Evolutionary conservation across 2,797 vertebrate genomes (phyloP).

Genomic region (Thamnophis elegans): DNA sequence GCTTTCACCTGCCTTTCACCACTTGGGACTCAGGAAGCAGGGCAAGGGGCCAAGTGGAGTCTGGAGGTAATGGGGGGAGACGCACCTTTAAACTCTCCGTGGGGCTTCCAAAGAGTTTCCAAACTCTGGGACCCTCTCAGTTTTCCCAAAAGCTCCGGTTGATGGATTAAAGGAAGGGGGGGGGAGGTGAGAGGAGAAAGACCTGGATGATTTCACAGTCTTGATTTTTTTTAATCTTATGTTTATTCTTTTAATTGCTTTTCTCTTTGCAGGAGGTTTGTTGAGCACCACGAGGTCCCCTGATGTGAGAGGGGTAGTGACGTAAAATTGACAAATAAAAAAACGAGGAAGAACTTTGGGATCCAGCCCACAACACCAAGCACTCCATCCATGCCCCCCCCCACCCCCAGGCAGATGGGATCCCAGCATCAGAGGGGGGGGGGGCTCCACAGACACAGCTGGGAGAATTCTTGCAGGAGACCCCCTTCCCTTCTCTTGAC

Average conservation of each 20-base stretch:
- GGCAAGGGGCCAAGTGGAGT: not conserved
- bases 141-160: not conserved
- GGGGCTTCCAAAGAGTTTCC: too few relatives aligned
- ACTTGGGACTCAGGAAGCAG: not conserved
- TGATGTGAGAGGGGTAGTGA: not conserved
- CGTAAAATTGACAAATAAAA: not conserved
- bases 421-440: not conserved
- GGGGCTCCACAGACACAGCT: not conserved
- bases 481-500: not conserved
- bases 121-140: not conserved
- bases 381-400: not conserved
- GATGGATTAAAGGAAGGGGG: accelerated
- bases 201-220: not conserved
- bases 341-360: not conserved
- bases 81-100: not conserved
- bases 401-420: not conserved
- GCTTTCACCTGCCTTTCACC: not conserved
- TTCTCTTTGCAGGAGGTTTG: not conserved
- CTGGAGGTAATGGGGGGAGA: not conserved
- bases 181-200: not conserved
- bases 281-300: not conserved
- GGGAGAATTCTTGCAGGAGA: not conserved
- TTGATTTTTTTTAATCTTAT: not conserved
- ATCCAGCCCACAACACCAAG: not conserved
- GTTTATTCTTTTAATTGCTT: not conserved